A percentile compares a stretch with the other conserved stretches of the same genome.
phyloP scores from a whole-genome alignment of 1,140 invertebrate species.

The Lasioglossum baleicum region DNA sequence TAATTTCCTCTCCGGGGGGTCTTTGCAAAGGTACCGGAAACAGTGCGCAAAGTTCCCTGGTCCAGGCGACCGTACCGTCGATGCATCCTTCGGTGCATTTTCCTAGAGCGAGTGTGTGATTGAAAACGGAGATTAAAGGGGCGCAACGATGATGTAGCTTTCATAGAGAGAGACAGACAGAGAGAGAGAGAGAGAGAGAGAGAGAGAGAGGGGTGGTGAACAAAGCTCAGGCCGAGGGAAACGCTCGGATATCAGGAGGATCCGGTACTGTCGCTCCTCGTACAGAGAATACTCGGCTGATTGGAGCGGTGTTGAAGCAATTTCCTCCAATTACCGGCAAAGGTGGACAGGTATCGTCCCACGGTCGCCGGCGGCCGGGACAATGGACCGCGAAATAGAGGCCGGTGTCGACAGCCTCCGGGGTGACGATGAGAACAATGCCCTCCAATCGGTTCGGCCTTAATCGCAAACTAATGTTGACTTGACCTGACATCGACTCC shows the following conservation, averaged over 20 bases:
- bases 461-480: constrained; percentile 13
- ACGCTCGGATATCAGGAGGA: constrained; percentile 41
- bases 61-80: neutral
- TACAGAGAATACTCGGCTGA: constrained; percentile 67
- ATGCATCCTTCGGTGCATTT: constrained; percentile 5
- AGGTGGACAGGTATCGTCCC: constrained; percentile 52
- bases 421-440: constrained; percentile 35
- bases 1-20: neutral
- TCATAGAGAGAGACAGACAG: no score
- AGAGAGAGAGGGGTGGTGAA: neutral
- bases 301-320: constrained; percentile 70
- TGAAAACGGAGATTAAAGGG: constrained; percentile 59
- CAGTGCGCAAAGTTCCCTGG: neutral
- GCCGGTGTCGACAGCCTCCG: constrained; percentile 18
- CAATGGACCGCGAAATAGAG: constrained; percentile 66
- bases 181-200: no score
- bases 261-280: constrained; percentile 8
- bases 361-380: constrained; percentile 17
- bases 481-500: neutral
- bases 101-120: constrained; percentile 19
- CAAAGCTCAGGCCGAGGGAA: constrained; percentile 1
- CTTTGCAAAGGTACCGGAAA: neutral
- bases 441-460: neutral
- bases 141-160: neutral
- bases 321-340: constrained; percentile 71